Base-by-base conservation (phyloP, 2,797 vertebrate genomes). In the Huso huso region DNA sequence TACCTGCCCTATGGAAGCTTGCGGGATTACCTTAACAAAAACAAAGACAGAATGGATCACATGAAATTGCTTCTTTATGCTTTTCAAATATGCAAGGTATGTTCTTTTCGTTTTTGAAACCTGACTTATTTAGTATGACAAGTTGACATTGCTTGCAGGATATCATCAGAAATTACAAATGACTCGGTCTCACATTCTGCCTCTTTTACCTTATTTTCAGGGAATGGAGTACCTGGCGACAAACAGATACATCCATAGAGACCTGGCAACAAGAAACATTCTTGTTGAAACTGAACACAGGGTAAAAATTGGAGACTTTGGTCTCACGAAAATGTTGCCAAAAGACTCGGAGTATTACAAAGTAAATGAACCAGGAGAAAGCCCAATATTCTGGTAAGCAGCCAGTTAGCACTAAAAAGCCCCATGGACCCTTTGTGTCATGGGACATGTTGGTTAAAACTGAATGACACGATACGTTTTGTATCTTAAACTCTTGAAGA, bases 301-400 rank as follows among this genome's bases (percentile, higher is more conserved):
- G 80, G 96, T 99, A 71, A 99, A 99, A 87, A 99, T 99, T 62
- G 97, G 96, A 15, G 96, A 99, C 69, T 99, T 99, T 70, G 97
- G 97, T 2, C 87, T 99, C 75, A 98, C 97, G 0, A 99, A 99
- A 83, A 92, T 97, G 37, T 86, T 99, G 72, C 97, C 97, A 0
- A 95, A 97, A 84, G 96, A 94, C 80, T 98, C 98, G 73, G 97
- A 99, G 68, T 99, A 99, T 79, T 99, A 99, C 85, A 99, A 95
- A 15, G 95, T 99, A 37, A 93, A 89, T 70, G 92, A 99, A 75
- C 97, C 97, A 4, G 97, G 96, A 18, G 97, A 98, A 78, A 99
- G 97, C 76, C 97, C 97, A 70, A 99, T 99, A 83, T 99, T 99
- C 82, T 99, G 97, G 97, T 99, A 81, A 91, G 93, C 48, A 8